These are phyloP conservation scores for Brachionus asplanchnoidis DNA, from an alignment of 1,140 invertebrate genomes.

Conservation along the genomic window DNA sequence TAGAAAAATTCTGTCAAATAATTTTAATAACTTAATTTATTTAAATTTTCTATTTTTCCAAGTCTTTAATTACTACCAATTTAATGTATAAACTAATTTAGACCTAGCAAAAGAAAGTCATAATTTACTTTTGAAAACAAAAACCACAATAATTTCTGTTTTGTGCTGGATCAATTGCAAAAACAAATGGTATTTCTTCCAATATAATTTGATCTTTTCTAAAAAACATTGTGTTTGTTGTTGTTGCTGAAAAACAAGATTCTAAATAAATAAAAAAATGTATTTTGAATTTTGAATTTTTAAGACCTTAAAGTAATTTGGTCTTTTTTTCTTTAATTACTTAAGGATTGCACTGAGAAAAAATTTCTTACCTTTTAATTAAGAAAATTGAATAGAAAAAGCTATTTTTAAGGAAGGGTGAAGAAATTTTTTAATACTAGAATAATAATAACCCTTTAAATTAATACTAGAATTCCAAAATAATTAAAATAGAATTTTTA, in stretches of 20 bases:
- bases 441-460: no score
- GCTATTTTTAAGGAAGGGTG: no score
- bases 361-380: not conserved
- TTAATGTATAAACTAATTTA: not conserved
- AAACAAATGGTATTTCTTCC: not conserved
- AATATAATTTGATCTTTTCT: not conserved
- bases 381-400: no score
- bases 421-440: no score
- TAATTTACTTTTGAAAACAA: not conserved
- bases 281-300: not conserved
- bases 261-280: not conserved
- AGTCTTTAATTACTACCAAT: no score
- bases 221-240: not conserved
- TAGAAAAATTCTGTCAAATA: no score
- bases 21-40: no score
- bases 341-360: not conserved
- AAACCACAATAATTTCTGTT: not conserved
- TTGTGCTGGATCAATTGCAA: not conserved
- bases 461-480: no score
- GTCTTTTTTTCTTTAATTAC: not conserved
- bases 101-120: no score
- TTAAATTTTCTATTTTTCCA: no score
- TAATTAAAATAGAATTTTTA: no score
- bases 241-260: not conserved
- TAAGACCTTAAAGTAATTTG: not conserved